Evolutionary conservation across 2,888 invertebrate species (phyloP).

Genomic region (Sthenelais limicola): DNA sequence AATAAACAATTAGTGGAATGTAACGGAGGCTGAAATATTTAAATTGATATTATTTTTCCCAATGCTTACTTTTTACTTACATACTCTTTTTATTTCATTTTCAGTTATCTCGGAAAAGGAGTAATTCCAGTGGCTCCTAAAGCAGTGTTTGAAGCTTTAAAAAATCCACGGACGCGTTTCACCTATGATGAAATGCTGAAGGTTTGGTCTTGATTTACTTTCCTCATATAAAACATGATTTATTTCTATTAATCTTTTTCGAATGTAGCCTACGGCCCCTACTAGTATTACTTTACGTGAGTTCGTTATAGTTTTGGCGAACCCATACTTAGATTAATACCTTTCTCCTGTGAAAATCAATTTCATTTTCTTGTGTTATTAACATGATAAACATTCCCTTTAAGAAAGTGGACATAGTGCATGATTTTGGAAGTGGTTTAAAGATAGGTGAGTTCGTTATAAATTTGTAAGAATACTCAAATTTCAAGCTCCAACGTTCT

Average conservation of each 20-base stretch:
- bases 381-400: not conserved
- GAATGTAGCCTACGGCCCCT: no score
- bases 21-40: no score
- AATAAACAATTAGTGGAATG: not conserved
- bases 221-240: slow-evolving; percentile 48
- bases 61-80: slow-evolving; percentile 11
- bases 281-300: no score
- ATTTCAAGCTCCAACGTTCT: no score
- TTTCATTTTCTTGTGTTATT: no score
- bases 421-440: slow-evolving; percentile 57
- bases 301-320: no score
- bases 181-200: slow-evolving; percentile 69
- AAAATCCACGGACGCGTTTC: slow-evolving; percentile 65
- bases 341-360: no score
- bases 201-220: no score
- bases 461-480: no score
- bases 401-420: slow-evolving; percentile 67
- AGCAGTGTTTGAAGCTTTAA: slow-evolving; percentile 65
- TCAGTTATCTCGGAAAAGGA: slow-evolving; percentile 68
- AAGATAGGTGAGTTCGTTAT: slow-evolving; percentile 63
- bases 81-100: slow-evolving; percentile 30
- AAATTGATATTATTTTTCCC: no score
- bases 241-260: no score
- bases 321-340: no score
- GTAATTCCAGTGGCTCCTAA: slow-evolving; percentile 63